Evolutionary conservation across 2,113 vertebrate genomes (phyloP), one percentile per base, ranked within the genome.

Genomic region (Helogale parvula): DNA sequence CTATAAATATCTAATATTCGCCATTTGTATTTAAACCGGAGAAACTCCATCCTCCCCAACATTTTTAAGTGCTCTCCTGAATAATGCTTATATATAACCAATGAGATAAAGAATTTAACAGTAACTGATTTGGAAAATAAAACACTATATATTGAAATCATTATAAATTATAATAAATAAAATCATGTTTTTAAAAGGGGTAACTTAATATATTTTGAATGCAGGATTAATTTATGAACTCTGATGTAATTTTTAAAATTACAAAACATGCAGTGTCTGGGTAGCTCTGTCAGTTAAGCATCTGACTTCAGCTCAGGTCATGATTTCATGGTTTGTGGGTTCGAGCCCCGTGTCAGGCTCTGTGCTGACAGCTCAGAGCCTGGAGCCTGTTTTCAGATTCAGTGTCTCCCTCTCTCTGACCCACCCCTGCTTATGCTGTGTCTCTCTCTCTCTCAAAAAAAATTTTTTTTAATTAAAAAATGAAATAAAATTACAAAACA

Each of bases 141-240:
- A 87, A 35, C n/a, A 50, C 29, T 72, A 33, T 7, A 5, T 45
- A 41, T 68, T 87, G 38, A 63, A 92, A 29, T 76, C 72, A 76
- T 76, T 47, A 47, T n/a, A 57, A 72, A n/a, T 86, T 63, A 60
- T 68, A 65, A 92, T 95, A 91, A 80, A 54, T 90, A 54, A 95
- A 74, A 35, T 23, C n/a, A 65, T 27, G n/a, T 8, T 82, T 82
- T 82, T 1, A 31, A 65, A 82, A 71, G 71, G 57, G 17, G 15
- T 27, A 79, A 80, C 17, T 54, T 14, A 63, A 25, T 38, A 35
- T 16, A 65, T 66, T 82, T 82, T 88, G 16, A 11, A 71, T 21
- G 47, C 50, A 66, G 35, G 27, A 60, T 95, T 81, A 57, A 74
- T 86, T 77, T 88, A 88, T 35, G 86, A 80, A 16, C 19, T 80